Evolutionary conservation across 2,113 vertebrate genomes (phyloP).

Genomic region (Zosterops japonicus): DNA sequence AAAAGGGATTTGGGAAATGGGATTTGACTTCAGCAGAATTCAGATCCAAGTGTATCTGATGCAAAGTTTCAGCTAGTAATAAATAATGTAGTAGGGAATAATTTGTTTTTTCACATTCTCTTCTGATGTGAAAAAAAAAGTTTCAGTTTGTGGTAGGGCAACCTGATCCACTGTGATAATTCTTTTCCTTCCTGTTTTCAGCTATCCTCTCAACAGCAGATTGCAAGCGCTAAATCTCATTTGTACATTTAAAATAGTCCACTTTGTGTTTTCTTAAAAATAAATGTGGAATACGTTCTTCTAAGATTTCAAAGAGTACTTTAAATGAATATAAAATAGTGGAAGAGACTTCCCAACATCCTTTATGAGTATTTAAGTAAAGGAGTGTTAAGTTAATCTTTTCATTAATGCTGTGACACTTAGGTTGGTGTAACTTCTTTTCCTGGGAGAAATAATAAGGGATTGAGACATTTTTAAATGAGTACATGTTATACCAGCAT

Average conservation of each 20-base stretch:
- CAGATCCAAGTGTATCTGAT: not conserved
- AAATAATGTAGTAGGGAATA: not conserved
- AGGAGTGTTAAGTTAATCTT: not conserved
- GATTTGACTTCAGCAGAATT: not conserved
- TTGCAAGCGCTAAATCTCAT: not conserved
- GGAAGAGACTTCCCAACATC: not conserved
- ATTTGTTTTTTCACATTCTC: not conserved
- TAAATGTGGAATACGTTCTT: not conserved
- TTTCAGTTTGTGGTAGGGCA: not conserved
- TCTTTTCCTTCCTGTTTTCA: constrained; percentile 1
- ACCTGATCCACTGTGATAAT: not conserved
- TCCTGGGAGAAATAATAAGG: not conserved
- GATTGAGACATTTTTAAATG: not conserved
- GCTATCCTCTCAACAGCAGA: not conserved
- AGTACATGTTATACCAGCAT: not conserved
- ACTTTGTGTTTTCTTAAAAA: not conserved
- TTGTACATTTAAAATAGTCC: not conserved
- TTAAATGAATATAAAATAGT: not conserved
- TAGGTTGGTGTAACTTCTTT: not conserved
- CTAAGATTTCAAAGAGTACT: not conserved
- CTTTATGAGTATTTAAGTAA: not conserved
- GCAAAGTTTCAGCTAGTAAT: not conserved
- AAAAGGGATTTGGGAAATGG: not conserved
- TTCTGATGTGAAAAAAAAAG: not conserved
- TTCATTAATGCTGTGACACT: not conserved